Conservation (phyloP, 53 echinoderm and acorn worm genomes). For the Pentamera pediparva region DNA sequence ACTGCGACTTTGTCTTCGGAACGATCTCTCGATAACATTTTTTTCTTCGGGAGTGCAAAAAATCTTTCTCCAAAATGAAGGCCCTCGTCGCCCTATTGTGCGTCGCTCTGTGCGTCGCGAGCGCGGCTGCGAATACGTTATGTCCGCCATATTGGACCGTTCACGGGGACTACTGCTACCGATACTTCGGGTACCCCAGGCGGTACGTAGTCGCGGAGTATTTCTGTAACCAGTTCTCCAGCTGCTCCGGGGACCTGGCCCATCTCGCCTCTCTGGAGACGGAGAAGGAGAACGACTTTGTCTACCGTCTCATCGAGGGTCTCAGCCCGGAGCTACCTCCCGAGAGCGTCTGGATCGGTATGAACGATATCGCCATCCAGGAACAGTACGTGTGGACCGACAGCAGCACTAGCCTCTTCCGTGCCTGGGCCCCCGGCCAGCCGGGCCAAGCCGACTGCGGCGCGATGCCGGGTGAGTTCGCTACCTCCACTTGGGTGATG, state of each 20-base stretch:
- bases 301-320: constrained; percentile 24
- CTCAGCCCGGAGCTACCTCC: constrained; percentile 32
- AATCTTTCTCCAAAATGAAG: too few relatives aligned
- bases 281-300: constrained; percentile 17
- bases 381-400: constrained; percentile 4
- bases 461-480: constrained; percentile 24
- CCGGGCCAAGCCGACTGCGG: neutral
- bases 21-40: neutral
- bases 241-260: constrained; percentile 33
- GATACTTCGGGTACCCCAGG: constrained; percentile 47
- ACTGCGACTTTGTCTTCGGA: neutral
- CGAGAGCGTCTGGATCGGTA: constrained; percentile 34
- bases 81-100: neutral
- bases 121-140: constrained; percentile 6
- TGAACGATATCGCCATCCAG: constrained; percentile 23
- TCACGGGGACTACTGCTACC: constrained; percentile 35
- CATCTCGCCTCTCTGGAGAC: constrained; percentile 21
- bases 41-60: too few relatives aligned
- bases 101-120: neutral
- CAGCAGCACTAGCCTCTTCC: neutral
- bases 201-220: constrained; percentile 44
- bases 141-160: constrained; percentile 55
- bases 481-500: constrained; percentile 23
- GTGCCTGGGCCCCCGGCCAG: constrained; percentile 16
- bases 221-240: constrained; percentile 49